phyloP scores from a whole-genome alignment of 1,140 invertebrate species.

The Physella acuta region DNA sequence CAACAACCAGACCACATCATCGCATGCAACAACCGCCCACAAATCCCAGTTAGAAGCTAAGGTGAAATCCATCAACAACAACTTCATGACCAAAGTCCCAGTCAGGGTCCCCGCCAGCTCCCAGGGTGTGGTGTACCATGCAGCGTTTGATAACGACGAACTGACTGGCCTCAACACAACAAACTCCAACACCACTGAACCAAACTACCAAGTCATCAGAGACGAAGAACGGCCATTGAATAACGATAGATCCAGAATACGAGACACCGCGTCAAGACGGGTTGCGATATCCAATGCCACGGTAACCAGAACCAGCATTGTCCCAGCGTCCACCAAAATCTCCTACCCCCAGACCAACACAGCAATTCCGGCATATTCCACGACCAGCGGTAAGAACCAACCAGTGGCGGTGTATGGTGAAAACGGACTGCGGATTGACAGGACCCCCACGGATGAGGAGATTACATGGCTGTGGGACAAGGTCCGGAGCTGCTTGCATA shows the following conservation, averaged over 20 bases:
- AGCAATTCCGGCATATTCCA: constrained; percentile 12
- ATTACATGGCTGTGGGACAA: constrained; percentile 58
- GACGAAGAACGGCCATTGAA: background rate
- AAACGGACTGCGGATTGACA: constrained; percentile 48
- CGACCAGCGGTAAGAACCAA: constrained; percentile 18
- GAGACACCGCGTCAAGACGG: background rate
- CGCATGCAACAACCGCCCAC: constrained; percentile 17
- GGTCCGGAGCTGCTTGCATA: constrained; percentile 50
- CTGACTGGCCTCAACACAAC: too few species aligned
- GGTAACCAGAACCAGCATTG: constrained; percentile 21
- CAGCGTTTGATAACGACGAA: constrained; percentile 3
- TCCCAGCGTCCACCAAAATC: constrained; percentile 32
- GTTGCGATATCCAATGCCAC: constrained; percentile 11
- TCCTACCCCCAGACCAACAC: constrained; percentile 26
- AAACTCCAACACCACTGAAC: background rate
- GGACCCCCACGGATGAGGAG: constrained; percentile 58
- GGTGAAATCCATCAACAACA: constrained; percentile 37
- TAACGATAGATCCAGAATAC: background rate
- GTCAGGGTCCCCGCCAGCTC: constrained; percentile 3
- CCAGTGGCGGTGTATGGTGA: constrained; percentile 39
- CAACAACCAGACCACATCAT: background rate
- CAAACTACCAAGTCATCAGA: background rate
- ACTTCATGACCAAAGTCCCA: constrained; percentile 48
- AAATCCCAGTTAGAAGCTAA: constrained; percentile 26
- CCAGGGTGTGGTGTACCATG: constrained; percentile 30